phyloP scores from a whole-genome alignment of 1,140 invertebrate genomes.

The Phymastichus coffea region DNA sequence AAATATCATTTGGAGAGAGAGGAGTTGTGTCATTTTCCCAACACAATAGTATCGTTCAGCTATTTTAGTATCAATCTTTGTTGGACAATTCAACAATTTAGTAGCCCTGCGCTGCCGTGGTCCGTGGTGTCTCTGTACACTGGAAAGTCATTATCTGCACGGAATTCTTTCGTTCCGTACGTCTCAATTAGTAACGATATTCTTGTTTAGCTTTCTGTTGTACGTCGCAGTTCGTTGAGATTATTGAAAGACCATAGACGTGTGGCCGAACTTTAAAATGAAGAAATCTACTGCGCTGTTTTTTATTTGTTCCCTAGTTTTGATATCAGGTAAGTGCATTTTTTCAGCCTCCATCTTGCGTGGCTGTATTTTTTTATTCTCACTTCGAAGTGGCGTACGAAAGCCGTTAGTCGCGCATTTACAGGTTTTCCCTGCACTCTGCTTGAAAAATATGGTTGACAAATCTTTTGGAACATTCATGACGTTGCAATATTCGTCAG shows the following conservation, averaged over 20 bases:
- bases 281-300: not conserved
- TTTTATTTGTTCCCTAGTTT: not conserved
- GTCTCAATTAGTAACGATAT: too few relatives aligned
- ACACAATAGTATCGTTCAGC: conserved; percentile 13
- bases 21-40: too few relatives aligned
- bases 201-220: too few relatives aligned
- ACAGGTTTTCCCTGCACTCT: not conserved
- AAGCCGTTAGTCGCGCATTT: not conserved
- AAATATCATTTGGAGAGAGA: too few relatives aligned
- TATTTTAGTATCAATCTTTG: conserved; percentile 16
- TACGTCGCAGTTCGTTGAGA: too few relatives aligned
- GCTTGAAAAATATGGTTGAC: conserved; percentile 4
- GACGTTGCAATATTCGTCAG: conserved; percentile 14
- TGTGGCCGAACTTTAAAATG: conserved; percentile 2
- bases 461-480: conserved; percentile 1
- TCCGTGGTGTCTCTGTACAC: too few relatives aligned
- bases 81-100: not conserved
- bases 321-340: conserved; percentile 6
- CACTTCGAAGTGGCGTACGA: not conserved
- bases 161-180: too few relatives aligned
- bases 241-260: too few relatives aligned
- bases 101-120: not conserved
- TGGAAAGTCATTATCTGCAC: too few relatives aligned
- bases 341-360: not conserved
- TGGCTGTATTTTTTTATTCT: not conserved